phyloP scores from a whole-genome alignment of 1,140 invertebrate species.

The Musca domestica region DNA sequence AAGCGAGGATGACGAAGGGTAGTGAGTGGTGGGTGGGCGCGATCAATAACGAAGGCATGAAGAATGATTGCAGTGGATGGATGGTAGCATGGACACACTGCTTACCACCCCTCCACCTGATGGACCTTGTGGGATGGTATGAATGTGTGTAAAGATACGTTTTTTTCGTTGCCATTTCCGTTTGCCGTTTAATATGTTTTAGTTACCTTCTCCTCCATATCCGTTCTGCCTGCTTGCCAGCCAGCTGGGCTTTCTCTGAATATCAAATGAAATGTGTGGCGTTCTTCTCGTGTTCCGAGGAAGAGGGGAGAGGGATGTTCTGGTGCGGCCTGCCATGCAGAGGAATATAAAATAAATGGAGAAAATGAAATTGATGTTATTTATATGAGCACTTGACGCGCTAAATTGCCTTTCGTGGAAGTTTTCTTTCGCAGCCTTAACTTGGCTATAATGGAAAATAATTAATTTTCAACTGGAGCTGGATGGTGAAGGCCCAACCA shows the following conservation, averaged over 20 bases:
- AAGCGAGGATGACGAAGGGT: not conserved
- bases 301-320: not conserved
- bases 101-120: too few relatives aligned
- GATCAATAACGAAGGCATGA: too few relatives aligned
- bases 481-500: not conserved
- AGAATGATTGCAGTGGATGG: too few relatives aligned
- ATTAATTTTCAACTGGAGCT: slow-evolving; percentile 51
- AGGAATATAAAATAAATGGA: slow-evolving; percentile 14
- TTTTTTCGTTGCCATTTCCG: slow-evolving; percentile 16
- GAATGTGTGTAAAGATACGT: not conserved
- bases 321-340: not conserved
- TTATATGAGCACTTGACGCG: slow-evolving; percentile 55
- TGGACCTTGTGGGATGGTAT: too few relatives aligned
- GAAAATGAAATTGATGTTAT: slow-evolving; percentile 53
- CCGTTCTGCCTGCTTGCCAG: not conserved
- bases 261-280: slow-evolving; percentile 8
- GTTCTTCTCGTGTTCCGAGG: not conserved
- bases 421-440: slow-evolving; percentile 46
- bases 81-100: too few relatives aligned
- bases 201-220: slow-evolving; percentile 8
- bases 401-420: slow-evolving; percentile 51
- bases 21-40: not conserved
- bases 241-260: slow-evolving; percentile 19
- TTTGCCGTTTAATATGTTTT: slow-evolving; percentile 19
- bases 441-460: slow-evolving; percentile 55